Conservation (phyloP, 2,797 vertebrate species). For the Danio jaintianensis region DNA sequence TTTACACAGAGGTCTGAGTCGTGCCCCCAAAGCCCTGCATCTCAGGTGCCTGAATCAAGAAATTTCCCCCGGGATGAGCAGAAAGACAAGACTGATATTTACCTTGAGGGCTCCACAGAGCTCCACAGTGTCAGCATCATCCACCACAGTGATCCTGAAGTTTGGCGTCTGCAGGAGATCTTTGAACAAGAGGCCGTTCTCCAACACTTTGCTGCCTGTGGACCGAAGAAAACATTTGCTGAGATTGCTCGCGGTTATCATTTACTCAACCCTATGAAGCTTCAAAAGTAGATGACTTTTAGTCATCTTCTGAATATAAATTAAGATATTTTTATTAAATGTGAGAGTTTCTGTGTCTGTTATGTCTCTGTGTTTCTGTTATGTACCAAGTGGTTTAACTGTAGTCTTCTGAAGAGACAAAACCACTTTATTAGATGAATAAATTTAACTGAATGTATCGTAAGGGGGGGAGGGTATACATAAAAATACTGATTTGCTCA, state of each 20-base stretch:
- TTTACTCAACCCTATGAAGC: not conserved
- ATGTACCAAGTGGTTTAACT: too few relatives aligned
- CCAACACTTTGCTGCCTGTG: slow-evolving; percentile 85
- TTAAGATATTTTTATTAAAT: too few relatives aligned
- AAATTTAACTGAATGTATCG: too few relatives aligned
- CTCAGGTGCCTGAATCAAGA: not conserved
- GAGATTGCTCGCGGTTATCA: not conserved
- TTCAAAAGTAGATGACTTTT: too few relatives aligned
- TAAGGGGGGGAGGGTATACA: too few relatives aligned
- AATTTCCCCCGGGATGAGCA: slow-evolving; percentile 38
- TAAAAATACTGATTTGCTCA: too few relatives aligned
- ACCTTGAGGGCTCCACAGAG: slow-evolving; percentile 94
- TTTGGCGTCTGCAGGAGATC: slow-evolving; percentile 92
- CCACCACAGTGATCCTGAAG: slow-evolving; percentile 91
- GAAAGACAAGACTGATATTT: slow-evolving; percentile 41
- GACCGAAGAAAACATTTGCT: slow-evolving; percentile 20
- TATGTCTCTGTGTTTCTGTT: too few relatives aligned
- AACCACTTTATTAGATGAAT: too few relatives aligned
- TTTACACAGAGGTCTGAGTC: slow-evolving; percentile 1
- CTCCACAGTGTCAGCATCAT: slow-evolving; percentile 91
- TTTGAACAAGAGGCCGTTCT: slow-evolving; percentile 90
- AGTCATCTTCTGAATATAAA: too few relatives aligned
- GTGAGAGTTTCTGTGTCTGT: too few relatives aligned
- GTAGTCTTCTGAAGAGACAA: too few relatives aligned
- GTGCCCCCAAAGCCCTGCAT: slow-evolving; percentile 3